Percentiles rank a stretch among this genome's conserved stretches.
These are phyloP conservation scores for Podarcis raffonei DNA, from an alignment of 2,113 vertebrate genomes.

Conservation along the genomic window DNA sequence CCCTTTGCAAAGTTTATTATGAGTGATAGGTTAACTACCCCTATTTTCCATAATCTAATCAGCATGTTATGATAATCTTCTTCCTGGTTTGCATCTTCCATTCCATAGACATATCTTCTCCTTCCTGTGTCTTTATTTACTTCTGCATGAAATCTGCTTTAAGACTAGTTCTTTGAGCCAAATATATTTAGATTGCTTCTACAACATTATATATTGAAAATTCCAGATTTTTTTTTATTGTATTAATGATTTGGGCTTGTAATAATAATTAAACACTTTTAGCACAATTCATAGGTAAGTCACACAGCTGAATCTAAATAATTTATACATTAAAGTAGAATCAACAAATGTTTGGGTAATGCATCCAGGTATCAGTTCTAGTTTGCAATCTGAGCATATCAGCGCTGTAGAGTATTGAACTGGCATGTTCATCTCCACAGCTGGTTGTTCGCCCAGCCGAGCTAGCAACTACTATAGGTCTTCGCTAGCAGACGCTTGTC, in stretches of 20 bases:
- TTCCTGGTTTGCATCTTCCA: neutral
- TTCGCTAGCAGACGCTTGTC: neutral
- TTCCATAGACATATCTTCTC: neutral
- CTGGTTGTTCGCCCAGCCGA: too few species aligned
- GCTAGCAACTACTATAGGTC: neutral
- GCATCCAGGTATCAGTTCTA: neutral
- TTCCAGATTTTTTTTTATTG: neutral
- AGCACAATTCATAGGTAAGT: neutral
- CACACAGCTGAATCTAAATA: neutral
- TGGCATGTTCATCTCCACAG: neutral
- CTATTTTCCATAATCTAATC: slow-evolving; percentile 2
- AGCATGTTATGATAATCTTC: neutral
- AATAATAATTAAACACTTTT: neutral
- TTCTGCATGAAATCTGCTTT: neutral
- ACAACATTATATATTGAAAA: neutral
- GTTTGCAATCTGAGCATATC: neutral
- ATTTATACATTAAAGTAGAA: neutral
- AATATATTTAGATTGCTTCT: neutral
- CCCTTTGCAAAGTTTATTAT: neutral
- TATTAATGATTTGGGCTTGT: neutral
- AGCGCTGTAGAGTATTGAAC: neutral
- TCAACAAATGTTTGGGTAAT: neutral
- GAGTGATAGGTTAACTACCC: slow-evolving; percentile 7
- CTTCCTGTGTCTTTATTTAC: neutral
- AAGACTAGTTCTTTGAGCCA: neutral